phyloP scores from a whole-genome alignment of 2,888 invertebrate genomes.

The Hecatera dysodea region DNA sequence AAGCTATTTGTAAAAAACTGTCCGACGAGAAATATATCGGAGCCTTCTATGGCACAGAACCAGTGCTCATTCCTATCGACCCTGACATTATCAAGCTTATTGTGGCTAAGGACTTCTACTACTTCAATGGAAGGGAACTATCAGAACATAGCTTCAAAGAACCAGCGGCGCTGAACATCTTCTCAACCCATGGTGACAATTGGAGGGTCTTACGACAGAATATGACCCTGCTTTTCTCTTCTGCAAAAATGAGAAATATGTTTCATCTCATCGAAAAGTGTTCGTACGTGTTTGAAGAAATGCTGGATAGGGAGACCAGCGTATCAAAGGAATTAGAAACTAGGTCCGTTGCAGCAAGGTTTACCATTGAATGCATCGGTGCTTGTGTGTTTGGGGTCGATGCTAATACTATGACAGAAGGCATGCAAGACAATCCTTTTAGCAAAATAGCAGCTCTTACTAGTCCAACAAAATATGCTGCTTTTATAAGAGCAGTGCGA shows the following conservation, averaged over 20 bases:
- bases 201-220: constrained; percentile 66
- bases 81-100: constrained; percentile 73
- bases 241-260: constrained; percentile 66
- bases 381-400: constrained; percentile 57
- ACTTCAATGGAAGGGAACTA: constrained; percentile 71
- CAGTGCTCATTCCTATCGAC: constrained; percentile 67
- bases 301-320: constrained; percentile 49
- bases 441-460: constrained; percentile 64
- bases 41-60: constrained; percentile 61
- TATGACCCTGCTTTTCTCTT: constrained; percentile 63
- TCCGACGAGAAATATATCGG: constrained; percentile 72
- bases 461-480: constrained; percentile 55
- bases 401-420: constrained; percentile 66
- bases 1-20: constrained; percentile 68
- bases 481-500: constrained; percentile 57
- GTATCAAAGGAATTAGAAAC: constrained; percentile 37
- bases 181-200: constrained; percentile 55
- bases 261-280: constrained; percentile 62
- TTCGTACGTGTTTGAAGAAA: constrained; percentile 45
- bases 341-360: constrained; percentile 38
- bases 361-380: constrained; percentile 58
- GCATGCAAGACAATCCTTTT: constrained; percentile 68
- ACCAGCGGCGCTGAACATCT: constrained; percentile 51
- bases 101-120: constrained; percentile 73
- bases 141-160: constrained; percentile 62